Base-by-base conservation (phyloP, 2,113 vertebrate genomes). In the Empidonax alnorum region DNA sequence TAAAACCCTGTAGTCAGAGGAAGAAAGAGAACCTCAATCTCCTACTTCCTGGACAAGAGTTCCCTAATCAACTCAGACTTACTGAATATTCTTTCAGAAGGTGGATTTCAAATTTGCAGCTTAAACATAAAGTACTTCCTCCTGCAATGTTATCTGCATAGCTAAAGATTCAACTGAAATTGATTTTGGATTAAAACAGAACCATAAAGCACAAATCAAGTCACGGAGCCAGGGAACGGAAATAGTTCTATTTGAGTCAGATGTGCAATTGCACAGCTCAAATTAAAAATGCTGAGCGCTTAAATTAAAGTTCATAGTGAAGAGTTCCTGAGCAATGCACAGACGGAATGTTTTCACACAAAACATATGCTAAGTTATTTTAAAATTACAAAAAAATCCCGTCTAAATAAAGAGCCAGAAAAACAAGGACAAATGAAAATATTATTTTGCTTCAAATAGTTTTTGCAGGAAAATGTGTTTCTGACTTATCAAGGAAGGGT, bases 101-200 rank as follows among this genome's bases (percentile, higher is more conserved):
- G 47, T 61, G 56, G 66, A 75, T 90, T 96, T 93, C 68, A 58
- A 75, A 90, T 79, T 27, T 86, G 80, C 81, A 89, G 69, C 42
- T 88, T 86, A 72, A 73, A 85, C 79, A 90, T 35, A 72, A 93
- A 87, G 75, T 21, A 82, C 69, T 84, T 88, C 90, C 83, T 94
- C 37, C 81, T 66, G 78, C 71, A 94, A 55, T 85, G 80, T 59
- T 58, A 63, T 95, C 84, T 69, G 81, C 73, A 17, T n/a, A 49
- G 58, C 28, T 82, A 75, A 94, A 88, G 76, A 84, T 65, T 46
- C 62, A 90, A 52, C 49, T 65, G 79, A 65, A 92, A 96, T 93
- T 92, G 94, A 93, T 96, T 95, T 93, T 68, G 77, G 83, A 90
- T 92, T 68, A 95, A 90, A 84, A 84, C 50, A 86, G 91, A 86